Evolutionary conservation across 1,140 invertebrate genomes (phyloP).

Genomic region (Sitophilus oryzae): DNA sequence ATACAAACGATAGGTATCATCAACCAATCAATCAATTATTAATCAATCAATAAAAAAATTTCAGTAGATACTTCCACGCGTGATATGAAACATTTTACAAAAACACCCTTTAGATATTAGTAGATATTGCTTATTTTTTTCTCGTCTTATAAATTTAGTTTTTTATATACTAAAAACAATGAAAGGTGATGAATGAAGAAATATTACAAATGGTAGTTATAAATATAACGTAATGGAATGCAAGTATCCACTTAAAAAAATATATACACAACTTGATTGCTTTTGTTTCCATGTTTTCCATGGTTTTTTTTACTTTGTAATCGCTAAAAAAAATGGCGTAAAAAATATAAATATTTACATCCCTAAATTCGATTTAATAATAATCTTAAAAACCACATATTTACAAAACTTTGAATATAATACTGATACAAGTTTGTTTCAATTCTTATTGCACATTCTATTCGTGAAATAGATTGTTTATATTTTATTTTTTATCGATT

Average conservation of each 20-base stretch:
- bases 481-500: no score
- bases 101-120: no score
- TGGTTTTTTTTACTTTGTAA: conserved; percentile 1
- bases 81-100: conserved; percentile 28
- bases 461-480: no score
- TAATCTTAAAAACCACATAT: no score
- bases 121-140: conserved; percentile 27
- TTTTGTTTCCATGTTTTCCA: conserved; percentile 26
- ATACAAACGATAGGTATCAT: conserved; percentile 34
- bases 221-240: conserved; percentile 16
- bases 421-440: no score
- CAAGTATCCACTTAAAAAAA: conserved; percentile 29
- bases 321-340: conserved; percentile 24
- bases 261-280: conserved; percentile 34
- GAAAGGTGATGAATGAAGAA: conserved; percentile 13
- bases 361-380: conserved; percentile 9
- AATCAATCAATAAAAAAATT: conserved; percentile 21
- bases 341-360: conserved; percentile 30
- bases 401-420: no score
- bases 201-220: conserved; percentile 17
- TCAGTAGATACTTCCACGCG: conserved; percentile 31
- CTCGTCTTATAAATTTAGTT: not conserved
- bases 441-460: no score
- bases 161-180: conserved; percentile 19
- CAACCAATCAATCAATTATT: conserved; percentile 21